Percentiles rank a stretch among this genome's conserved stretches.
Conservation (phyloP, 30 jellyfish, hydroid and myxozoan species). For the Aurelia aurita region DNA sequence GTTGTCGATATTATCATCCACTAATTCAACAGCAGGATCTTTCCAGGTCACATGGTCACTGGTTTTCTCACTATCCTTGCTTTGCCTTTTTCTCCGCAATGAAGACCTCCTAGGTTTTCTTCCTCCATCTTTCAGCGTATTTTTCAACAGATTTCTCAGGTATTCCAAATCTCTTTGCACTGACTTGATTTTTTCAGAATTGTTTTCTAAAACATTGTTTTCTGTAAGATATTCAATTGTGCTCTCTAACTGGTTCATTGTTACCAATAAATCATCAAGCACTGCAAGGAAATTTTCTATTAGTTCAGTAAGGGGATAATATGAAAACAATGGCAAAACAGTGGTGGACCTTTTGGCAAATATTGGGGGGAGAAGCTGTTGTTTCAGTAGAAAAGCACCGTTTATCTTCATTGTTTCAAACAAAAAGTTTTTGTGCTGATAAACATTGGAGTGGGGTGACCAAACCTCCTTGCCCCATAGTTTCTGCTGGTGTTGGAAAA, state of each 20-base stretch:
- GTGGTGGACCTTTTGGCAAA: too few relatives aligned
- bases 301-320: neutral
- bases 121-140: neutral
- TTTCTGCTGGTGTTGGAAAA: too few relatives aligned
- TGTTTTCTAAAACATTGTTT: neutral
- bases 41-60: neutral
- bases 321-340: neutral
- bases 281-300: neutral
- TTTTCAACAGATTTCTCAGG: neutral
- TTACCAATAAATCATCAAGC: conserved; percentile 11
- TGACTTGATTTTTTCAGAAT: neutral
- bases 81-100: neutral
- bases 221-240: neutral
- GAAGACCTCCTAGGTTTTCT: neutral
- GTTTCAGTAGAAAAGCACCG: too few relatives aligned
- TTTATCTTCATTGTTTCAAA: too few relatives aligned
- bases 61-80: neutral
- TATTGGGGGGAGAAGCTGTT: too few relatives aligned
- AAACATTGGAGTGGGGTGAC: too few relatives aligned
- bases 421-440: too few relatives aligned
- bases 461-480: too few relatives aligned
- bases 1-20: conserved; percentile 60
- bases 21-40: neutral
- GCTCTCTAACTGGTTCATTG: conserved; percentile 24
- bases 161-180: neutral